These are phyloP conservation scores for Plectrocnemia conspersa DNA, from an alignment of 1,140 invertebrate species.

Conservation along the genomic window DNA sequence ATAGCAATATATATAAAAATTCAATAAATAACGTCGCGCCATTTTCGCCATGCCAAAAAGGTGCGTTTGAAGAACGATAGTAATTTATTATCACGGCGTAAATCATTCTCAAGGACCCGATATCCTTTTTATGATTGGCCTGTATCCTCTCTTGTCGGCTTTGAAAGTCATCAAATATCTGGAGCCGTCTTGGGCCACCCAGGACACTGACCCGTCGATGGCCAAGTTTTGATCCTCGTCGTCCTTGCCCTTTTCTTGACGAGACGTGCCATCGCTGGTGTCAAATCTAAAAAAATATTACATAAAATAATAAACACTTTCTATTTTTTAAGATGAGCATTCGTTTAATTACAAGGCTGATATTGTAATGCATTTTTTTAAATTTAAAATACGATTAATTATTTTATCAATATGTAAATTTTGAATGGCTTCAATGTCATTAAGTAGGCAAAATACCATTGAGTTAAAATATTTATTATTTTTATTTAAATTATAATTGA, in stretches of 20 bases:
- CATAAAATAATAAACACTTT: background rate
- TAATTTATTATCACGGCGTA: too few species aligned
- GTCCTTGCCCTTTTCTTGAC: constrained; percentile 57
- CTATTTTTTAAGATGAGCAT: background rate
- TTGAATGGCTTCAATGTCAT: too few species aligned
- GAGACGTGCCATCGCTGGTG: constrained; percentile 60
- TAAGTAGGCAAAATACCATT: too few species aligned
- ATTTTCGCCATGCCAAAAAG: too few species aligned
- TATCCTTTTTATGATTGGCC: constrained; percentile 53
- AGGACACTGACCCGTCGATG: constrained; percentile 58
- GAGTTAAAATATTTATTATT: too few species aligned
- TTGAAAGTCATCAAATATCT: constrained; percentile 68
- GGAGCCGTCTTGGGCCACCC: constrained; percentile 64
- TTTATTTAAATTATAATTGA: too few species aligned
- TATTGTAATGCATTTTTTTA: constrained; percentile 2
- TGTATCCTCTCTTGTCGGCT: constrained; percentile 75
- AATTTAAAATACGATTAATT: too few species aligned
- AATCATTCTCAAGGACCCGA: constrained; percentile 10
- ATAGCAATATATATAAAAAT: too few species aligned
- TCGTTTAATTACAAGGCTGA: constrained; percentile 7
- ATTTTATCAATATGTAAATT: too few species aligned
- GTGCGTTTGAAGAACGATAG: too few species aligned
- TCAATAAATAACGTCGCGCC: too few species aligned
- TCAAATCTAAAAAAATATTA: constrained; percentile 54
- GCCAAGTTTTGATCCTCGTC: constrained; percentile 58